Conservation (phyloP, 2,113 vertebrate genomes). For the Carollia perspicillata region DNA sequence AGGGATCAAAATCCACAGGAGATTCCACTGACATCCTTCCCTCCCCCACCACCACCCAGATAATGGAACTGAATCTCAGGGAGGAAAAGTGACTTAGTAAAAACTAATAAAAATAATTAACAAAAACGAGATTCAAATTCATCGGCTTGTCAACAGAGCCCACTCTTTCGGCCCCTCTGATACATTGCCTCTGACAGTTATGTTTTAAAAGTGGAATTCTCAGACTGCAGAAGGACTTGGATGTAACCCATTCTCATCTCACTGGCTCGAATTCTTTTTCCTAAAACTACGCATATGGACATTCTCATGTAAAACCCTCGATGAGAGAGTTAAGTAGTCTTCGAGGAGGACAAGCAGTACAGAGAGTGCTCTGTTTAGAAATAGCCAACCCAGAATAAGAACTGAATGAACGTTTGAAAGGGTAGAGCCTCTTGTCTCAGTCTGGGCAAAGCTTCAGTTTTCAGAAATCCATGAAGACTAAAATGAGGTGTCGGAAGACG, state of each 20-base stretch:
- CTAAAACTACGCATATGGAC: conserved; percentile 3
- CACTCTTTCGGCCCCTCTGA: not conserved
- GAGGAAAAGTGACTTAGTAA: not conserved
- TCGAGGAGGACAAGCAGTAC: not conserved
- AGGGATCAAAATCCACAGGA: not conserved
- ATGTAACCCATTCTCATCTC: not conserved
- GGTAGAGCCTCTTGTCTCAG: not conserved
- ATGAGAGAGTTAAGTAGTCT: not conserved
- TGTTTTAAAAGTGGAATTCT: not conserved
- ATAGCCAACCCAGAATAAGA: conserved; percentile 56
- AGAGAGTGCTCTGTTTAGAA: conserved; percentile 60
- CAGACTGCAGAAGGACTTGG: not conserved
- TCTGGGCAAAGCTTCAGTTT: conserved; percentile 45
- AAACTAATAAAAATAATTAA: not conserved
- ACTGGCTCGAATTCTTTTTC: conserved; percentile 7
- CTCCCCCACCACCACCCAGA: too few species aligned
- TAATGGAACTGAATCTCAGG: not conserved
- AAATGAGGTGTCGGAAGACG: conserved; percentile 20
- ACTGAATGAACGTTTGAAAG: conserved; percentile 8
- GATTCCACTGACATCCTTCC: not conserved
- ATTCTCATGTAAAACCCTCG: conserved; percentile 21
- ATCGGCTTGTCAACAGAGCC: not conserved
- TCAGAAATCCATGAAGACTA: conserved; percentile 35
- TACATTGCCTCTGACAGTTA: not conserved
- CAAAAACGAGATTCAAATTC: not conserved